Evolutionary conservation across 2,888 invertebrate genomes (phyloP), one percentile per base, ranked within the genome.

Genomic region (Lobophora halterata): DNA sequence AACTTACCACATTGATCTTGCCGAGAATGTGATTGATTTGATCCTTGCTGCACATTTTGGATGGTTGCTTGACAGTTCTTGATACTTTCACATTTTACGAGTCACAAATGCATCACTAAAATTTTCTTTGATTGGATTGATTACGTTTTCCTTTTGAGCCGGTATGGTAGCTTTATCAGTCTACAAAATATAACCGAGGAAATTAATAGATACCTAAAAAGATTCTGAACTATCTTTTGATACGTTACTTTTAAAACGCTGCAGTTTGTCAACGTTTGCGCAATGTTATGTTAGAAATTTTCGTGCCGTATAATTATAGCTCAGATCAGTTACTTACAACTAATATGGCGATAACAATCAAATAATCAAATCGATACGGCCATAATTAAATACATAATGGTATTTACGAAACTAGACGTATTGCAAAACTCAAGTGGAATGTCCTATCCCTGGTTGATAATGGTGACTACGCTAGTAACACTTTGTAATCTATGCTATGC

Each of bases 1-100:
- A 42, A 90, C 92, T 88, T 80, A 92, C 92, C 91, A 91, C 90
- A 83, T 92, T 92, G 68, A 93, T 89, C 86, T 93, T 93, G 75
- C 92, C 92, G 87, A 93, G 90, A 66, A 93, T 88, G 65, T 91
- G 91, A 57, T 87, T 88, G 64, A 93, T 90, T 71, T 93, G 92
- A 63, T 92, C 92, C 83, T 91, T 92, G 71, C 90, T 90, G 80
- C 92, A 92, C 92, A 93, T 79, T 65, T 68, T 79, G 70, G 39
- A 49, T 51, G 46, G 49, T 36, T 56, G 46, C 30, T 42, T 35
- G 40, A 38, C 36, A 44, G 50, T 41, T 34, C 49, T 50, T 39
- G 45, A 35, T 58, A 46, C 58, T 60, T 54, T 76, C 79, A 81
- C 80, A 76, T 75, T 54, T 59, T 71, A 68, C 49, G 53, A 62